phyloP scores from a whole-genome alignment of 2,888 invertebrate genomes.

The Pristionchus exspectatus region DNA sequence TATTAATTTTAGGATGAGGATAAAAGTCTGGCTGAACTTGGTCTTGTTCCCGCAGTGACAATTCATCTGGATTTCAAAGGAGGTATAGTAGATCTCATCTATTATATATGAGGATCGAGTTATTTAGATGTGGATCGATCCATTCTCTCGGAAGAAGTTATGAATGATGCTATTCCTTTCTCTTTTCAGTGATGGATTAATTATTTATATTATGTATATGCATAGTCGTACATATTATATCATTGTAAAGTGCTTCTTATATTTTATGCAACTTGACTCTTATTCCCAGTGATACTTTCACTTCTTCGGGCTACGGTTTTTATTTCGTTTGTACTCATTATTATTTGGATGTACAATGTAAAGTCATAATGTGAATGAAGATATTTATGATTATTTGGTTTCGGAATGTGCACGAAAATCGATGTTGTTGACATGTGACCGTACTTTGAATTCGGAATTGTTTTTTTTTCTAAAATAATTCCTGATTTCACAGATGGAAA shows the following conservation, averaged over 20 bases:
- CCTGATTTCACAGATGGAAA: background rate
- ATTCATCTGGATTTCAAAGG: conserved; percentile 83
- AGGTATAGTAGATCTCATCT: background rate
- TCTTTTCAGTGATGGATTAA: conserved; percentile 14
- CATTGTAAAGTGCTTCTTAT: background rate
- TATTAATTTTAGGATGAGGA: conserved; percentile 82
- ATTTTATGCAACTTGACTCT: background rate
- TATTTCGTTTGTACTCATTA: background rate
- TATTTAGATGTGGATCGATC: background rate
- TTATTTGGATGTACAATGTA: background rate
- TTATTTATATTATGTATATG: background rate
- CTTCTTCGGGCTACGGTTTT: conserved; percentile 9
- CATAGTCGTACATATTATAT: background rate
- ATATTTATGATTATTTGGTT: background rate
- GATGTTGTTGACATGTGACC: background rate
- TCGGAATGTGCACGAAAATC: background rate
- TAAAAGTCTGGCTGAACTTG: conserved; percentile 87
- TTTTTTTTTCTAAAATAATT: background rate
- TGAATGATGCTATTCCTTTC: conserved; percentile 49
- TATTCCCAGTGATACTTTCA: conserved; percentile 24
- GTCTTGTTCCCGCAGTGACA: conserved; percentile 89
- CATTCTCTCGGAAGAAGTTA: conserved; percentile 12
- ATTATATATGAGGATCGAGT: background rate
- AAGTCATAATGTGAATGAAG: background rate
- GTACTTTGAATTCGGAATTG: background rate